phyloP scores from a whole-genome alignment of 1,140 invertebrate species.

The Nephila pilipes region DNA sequence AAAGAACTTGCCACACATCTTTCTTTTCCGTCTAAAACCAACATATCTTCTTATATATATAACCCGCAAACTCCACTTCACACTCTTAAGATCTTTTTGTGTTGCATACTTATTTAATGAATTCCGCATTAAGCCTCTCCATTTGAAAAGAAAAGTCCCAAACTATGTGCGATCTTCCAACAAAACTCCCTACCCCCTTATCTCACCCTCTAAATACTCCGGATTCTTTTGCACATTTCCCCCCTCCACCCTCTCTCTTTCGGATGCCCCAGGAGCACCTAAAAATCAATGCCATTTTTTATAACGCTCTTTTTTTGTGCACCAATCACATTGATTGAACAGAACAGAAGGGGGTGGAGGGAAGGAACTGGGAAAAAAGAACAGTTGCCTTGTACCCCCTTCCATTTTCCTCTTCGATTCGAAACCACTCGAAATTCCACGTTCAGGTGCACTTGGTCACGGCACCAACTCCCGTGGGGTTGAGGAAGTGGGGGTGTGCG shows the following conservation, averaged over 20 bases:
- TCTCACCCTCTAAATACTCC: background rate
- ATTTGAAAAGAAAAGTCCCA: too few species aligned
- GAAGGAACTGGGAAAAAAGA: background rate
- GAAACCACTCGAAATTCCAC: slow-evolving; percentile 24
- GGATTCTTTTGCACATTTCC: background rate
- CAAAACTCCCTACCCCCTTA: background rate
- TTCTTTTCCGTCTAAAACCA: too few species aligned
- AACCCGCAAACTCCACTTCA: too few species aligned
- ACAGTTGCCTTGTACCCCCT: background rate
- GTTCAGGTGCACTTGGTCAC: slow-evolving; percentile 72
- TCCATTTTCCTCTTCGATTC: background rate
- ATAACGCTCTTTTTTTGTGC: background rate
- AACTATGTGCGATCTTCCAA: background rate
- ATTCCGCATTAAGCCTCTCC: background rate
- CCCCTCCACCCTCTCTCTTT: background rate
- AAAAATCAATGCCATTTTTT: slow-evolving; percentile 5
- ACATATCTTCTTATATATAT: too few species aligned
- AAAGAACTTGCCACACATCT: too few species aligned
- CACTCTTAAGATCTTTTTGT: background rate
- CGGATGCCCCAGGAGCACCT: background rate
- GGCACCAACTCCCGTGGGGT: background rate
- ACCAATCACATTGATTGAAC: slow-evolving; percentile 1
- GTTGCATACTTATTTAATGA: background rate
- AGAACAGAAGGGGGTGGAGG: background rate
- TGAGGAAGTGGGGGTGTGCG: background rate